phyloP scores from a whole-genome alignment of 2,113 vertebrate species.

The Ailuropoda melanoleuca region DNA sequence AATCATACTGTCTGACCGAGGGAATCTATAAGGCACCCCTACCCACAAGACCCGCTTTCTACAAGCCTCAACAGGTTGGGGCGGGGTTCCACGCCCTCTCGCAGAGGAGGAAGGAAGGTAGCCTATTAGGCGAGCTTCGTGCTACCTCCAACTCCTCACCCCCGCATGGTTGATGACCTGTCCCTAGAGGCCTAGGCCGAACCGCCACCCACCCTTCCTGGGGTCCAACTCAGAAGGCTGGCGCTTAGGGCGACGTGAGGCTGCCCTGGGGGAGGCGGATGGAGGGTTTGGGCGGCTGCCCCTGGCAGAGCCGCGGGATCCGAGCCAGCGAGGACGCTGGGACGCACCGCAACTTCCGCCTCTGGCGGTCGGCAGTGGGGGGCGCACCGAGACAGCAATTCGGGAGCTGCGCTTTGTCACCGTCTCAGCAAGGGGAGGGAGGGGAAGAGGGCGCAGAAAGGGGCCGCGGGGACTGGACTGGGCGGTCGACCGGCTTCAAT shows the following conservation, averaged over 20 bases:
- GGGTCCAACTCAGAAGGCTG: neutral
- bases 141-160: neutral
- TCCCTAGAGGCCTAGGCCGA: neutral
- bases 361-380: constrained; percentile 86
- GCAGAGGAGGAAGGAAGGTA: neutral
- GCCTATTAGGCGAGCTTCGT: neutral
- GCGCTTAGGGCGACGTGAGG: rapidly evolving
- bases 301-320: neutral
- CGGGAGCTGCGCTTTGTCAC: constrained; percentile 65
- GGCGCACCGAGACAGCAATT: constrained; percentile 90
- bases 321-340: neutral
- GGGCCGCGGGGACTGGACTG: neutral
- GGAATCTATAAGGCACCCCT: neutral
- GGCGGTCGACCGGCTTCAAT: neutral
- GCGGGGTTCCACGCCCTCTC: neutral
- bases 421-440: constrained; percentile 51
- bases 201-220: neutral
- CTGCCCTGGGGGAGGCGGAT: neutral
- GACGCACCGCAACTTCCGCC: constrained; percentile 77
- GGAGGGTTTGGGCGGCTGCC: neutral
- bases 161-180: rapidly evolving
- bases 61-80: neutral
- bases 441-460: neutral
- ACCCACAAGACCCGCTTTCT: neutral
- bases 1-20: neutral